Evolutionary conservation across 2,113 vertebrate species (phyloP), one percentile per base, ranked within the genome.

Genomic region (Ameiurus melas): DNA sequence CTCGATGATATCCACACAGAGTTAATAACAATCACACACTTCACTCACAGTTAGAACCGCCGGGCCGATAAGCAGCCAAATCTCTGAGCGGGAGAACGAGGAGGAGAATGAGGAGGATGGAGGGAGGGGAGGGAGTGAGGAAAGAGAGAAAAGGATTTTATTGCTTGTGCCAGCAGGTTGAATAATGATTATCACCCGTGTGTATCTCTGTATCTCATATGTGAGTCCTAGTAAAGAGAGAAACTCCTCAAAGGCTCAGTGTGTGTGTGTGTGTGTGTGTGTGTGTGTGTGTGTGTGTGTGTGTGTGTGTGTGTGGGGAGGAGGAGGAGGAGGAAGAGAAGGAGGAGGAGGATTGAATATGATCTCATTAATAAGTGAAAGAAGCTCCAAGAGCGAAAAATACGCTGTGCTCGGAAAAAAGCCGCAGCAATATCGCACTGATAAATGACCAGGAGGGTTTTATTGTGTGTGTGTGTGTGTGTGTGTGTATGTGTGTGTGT

Each of bases 151-250:
- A 85, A 70, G 68, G 84, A 85, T 91, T 94, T 94, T 95, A 94
- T 94, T 94, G 94, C 94, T 94, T 93, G 93, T 94, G 93, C 93
- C 94, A 95, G 94, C 94, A 95, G 94, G 94, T 95, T 94, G 91
- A 93, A 94, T 94, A 95, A 94, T 94, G 90, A 94, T 95, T 94
- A 94, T 95, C 93, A 92, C 77, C 64, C 89, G 92, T 93, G 90
- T 91, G 90, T 85, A 87, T 92, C 90, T 92, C 90, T 90, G 89
- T 86, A 90, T 92, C 89, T 91, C 89, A 90, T 92, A 91, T 91
- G 87, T 82, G 80, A 73, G 87, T 88, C 88, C 84, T 70, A 85
- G 75, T 82, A 70, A 87, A 89, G 60, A 85, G 87, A 90, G 81
- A 81, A 91, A 87, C 60, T 87, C 87, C 91, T 91, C 79, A 85